Evolutionary conservation across 2,797 vertebrate genomes (phyloP).

Genomic region (Dendrocincla tyrannina): DNA sequence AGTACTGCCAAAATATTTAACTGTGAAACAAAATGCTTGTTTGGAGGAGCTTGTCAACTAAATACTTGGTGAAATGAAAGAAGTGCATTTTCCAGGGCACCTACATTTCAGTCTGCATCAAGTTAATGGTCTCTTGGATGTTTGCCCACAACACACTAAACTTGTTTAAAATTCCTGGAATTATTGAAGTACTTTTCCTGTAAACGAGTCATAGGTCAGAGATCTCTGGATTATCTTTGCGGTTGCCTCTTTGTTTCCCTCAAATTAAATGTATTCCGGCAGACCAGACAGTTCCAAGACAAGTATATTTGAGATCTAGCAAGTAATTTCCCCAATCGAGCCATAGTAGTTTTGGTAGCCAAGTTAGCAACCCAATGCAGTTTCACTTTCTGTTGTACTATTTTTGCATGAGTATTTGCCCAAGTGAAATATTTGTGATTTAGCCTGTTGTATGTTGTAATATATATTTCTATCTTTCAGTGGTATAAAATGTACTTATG

Average conservation of each 20-base stretch:
- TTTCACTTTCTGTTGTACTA: neutral
- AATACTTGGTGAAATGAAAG: slow-evolving; percentile 5
- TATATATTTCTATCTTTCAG: neutral
- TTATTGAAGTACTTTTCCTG: slow-evolving; percentile 12
- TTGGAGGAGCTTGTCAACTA: slow-evolving; percentile 1
- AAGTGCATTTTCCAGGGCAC: slow-evolving; percentile 10
- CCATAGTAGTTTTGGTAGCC: neutral
- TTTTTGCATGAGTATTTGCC: neutral
- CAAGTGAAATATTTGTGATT: neutral
- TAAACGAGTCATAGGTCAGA: neutral
- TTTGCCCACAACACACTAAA: neutral
- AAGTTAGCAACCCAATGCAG: neutral
- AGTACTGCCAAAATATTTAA: slow-evolving; percentile 28
- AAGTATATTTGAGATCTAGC: neutral
- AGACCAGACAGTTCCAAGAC: neutral
- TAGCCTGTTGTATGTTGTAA: neutral
- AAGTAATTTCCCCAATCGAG: neutral
- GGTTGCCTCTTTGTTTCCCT: neutral
- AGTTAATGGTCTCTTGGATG: slow-evolving; percentile 3
- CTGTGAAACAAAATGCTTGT: slow-evolving; percentile 15
- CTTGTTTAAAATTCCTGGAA: slow-evolving; percentile 55
- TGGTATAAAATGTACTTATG: neutral
- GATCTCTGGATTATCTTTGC: slow-evolving; percentile 1
- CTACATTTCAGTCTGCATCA: slow-evolving; percentile 3
- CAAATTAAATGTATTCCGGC: neutral